Conservation (phyloP, 2,113 vertebrate genomes). For the Gasterosteus aculeatus region DNA sequence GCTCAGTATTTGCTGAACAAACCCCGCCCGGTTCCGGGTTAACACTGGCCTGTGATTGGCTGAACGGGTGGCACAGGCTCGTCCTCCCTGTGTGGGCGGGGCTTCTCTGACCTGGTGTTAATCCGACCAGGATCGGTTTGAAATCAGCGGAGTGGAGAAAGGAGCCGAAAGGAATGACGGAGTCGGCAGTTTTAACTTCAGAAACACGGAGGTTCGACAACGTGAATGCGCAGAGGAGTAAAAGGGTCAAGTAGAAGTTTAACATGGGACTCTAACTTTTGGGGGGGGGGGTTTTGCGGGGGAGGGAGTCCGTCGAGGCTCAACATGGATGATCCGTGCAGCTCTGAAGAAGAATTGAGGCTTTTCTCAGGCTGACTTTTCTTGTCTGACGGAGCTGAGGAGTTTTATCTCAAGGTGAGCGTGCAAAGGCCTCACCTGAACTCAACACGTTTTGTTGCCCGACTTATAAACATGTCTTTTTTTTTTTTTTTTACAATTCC, state of each 20-base stretch:
- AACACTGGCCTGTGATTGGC: slow-evolving; percentile 61
- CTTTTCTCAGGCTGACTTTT: slow-evolving; percentile 30
- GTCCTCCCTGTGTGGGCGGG: slow-evolving; percentile 46
- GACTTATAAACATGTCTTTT: background rate
- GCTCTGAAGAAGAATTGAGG: slow-evolving; percentile 64
- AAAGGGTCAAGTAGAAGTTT: rapidly evolving
- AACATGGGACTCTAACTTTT: slow-evolving; percentile 40
- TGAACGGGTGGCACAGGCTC: background rate
- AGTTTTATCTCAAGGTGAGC: slow-evolving; percentile 54
- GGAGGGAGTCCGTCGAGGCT: slow-evolving; percentile 14
- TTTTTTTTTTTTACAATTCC: background rate
- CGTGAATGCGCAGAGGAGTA: background rate
- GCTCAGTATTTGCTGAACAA: background rate
- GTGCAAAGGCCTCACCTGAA: background rate
- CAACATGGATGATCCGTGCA: slow-evolving; percentile 73
- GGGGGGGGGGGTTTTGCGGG: slow-evolving; percentile 7
- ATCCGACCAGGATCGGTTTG: slow-evolving; percentile 52
- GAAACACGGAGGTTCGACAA: background rate
- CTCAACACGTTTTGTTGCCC: too few species aligned
- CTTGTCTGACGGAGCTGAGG: slow-evolving; percentile 5
- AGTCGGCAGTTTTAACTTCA: background rate
- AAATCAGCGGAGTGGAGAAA: slow-evolving; percentile 23
- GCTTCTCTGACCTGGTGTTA: slow-evolving; percentile 39
- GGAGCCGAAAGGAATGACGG: background rate
- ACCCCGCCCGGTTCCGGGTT: slow-evolving; percentile 27